Evolutionary conservation across 2,888 invertebrate species (phyloP), one percentile per base, ranked within the genome.

Genomic region (Ypsolopha sequella): DNA sequence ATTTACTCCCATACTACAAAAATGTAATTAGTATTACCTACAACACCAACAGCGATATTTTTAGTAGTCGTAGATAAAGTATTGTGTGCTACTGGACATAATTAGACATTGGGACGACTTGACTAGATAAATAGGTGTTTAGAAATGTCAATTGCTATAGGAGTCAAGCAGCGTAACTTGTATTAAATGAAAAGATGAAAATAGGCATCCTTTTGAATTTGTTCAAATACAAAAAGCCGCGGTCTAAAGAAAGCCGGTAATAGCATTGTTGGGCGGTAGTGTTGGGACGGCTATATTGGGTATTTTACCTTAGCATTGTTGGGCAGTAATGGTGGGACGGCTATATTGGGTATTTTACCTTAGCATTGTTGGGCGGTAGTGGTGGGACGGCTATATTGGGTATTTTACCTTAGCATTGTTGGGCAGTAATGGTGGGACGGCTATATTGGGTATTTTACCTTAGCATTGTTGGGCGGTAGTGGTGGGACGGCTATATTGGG

Each of bases 231-330:
- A 9, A n/a, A n/a, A 72, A 85, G 85, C 84, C n/a, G n/a, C n/a
- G n/a, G n/a, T n/a, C n/a, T n/a, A n/a, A n/a, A n/a, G n/a, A n/a
- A n/a, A n/a, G n/a, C n/a, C n/a, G n/a, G n/a, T n/a, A n/a, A n/a
- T 84, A 10, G 73, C 84, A 53, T 76, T 76, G 52, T 73, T 70
- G 0, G 74, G 66, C 0, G 84, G 80, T 6, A 84, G 55, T 0
- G 84, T 80, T 0, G 82, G 82, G 6, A 84, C 82, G 6, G 68
- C 71, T 0, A 79, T 60, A 10, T 84, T 76, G 0, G 85, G 81
- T 1, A 78, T 72, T 58, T 76, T 81, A 44, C 85, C 84, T 80
- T 84, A 10, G 73, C 84, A 53, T 76, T 76, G 52, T 73, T 70
- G 0, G 74, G 66, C 0, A 82, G 80, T 6, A 84, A 55, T 0